Percentiles rank a stretch among this genome's conserved stretches.
Evolutionary conservation across 2,113 vertebrate species (phyloP).

Genomic region (Ranitomeya imitator): DNA sequence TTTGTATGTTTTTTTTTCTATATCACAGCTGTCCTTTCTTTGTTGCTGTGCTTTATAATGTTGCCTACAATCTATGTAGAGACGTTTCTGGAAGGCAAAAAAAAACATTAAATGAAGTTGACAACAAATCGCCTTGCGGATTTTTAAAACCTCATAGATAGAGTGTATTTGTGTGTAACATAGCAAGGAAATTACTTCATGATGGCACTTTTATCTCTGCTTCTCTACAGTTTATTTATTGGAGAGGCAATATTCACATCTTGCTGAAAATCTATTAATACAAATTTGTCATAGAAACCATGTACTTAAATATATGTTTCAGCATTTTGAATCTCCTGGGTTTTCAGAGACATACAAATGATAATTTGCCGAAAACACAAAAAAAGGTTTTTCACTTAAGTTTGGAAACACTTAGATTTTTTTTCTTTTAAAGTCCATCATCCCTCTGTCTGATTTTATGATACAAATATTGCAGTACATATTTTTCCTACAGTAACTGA

Average conservation of each 20-base stretch:
- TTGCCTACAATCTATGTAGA: background rate
- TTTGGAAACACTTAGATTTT: background rate
- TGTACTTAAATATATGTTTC: background rate
- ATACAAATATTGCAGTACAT: conserved; percentile 34
- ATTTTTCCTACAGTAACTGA: conserved; percentile 28
- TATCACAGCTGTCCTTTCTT: background rate
- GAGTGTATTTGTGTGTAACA: background rate
- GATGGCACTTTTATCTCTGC: background rate
- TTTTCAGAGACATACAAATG: background rate
- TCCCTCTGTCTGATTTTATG: background rate
- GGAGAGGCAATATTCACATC: background rate
- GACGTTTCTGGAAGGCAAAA: background rate
- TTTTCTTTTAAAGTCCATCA: background rate
- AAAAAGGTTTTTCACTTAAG: background rate
- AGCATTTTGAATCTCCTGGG: background rate
- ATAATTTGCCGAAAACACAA: background rate
- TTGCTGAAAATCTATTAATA: conserved; percentile 12
- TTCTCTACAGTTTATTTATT: background rate
- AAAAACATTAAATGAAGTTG: background rate
- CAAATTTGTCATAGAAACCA: background rate
- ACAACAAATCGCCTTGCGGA: background rate
- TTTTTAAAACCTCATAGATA: background rate
- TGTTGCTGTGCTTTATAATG: background rate
- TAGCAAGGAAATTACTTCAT: background rate
- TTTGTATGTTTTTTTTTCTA: background rate